Evolutionary conservation across 2,888 invertebrate species (phyloP), one percentile per base, ranked within the genome.

Genomic region (Homarus gammarus): DNA sequence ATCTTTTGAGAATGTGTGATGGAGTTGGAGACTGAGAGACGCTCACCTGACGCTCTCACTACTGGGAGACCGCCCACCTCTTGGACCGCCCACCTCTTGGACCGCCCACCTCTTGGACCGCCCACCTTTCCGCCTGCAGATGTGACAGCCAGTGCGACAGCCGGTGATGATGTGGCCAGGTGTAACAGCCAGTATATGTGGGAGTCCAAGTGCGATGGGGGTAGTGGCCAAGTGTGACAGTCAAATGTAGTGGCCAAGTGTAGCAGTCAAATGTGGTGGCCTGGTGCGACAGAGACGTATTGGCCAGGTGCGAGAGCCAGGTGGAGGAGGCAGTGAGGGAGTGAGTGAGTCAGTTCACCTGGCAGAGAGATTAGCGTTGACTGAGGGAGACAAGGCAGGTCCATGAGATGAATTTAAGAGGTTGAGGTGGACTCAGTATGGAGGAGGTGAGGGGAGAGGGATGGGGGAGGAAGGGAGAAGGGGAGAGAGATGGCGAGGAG

Each of bases 331-430:
- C 49, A 38, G 83, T 49, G 72, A 83, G 36, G 72, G 83, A 83
- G 83, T 83, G 44, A 72, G 72, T 83, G 49, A 49, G 83, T 72
- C 72, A 51, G 33, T 83, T 83, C 49, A 33, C 72, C 40, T 72
- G 83, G 51, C 83, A 83, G 31, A 15, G 72, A 83, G 51, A 33
- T 44, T 44, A 72, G 33, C 40, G 49, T 72, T 72, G 83, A 83
- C 49, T 51, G 72, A 83, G 72, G 72, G 72, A 72, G 49, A 83
- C 83, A 83, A 56, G 56, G 3, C 0, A 18, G 18, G 15, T 22
- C 0, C 18, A 5, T 18, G 18, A 56, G 56, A 56, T 18, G 12
- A 12, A 56, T 1, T 56, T 56, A 56, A 18, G 15, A 33, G 33
- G 44, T 31, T 44, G 49, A 31, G n/a, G 51, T 27, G 49, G 49